Base-by-base conservation (phyloP, 2,888 invertebrate genomes). In the Parnassius glacialis region DNA sequence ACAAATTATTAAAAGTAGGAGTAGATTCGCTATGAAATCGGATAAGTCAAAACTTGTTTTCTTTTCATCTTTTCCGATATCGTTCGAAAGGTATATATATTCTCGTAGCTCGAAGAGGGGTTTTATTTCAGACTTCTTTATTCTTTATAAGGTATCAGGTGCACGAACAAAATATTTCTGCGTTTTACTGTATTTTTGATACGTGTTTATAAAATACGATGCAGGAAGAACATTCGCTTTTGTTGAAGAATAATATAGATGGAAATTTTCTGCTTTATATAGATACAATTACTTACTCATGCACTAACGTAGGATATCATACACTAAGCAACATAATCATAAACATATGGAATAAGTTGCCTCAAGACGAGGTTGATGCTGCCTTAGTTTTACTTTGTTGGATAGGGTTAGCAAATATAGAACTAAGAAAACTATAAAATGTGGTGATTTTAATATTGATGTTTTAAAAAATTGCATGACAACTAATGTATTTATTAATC, bases 171-270 rank as follows among this genome's bases (percentile, higher is more conserved):
- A 60, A 57, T 47, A 16, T n/a, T 52, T 48, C 57, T 57, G 13
- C 52, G 45, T 61, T 61, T 5, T 45, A 50, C 51, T 52, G 53
- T 58, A 61, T 57, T 67, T 71, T 68, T 64, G 57, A 68, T 65
- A 66, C 54, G 55, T 55, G 51, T 55, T 51, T 54, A 61, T 61
- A 43, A 51, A 61, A 51, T 55, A 11, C 34, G 34, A 51, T 12
- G 54, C n/a, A 44, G 11, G 16, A 50, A 25, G 16, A 42, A 51
- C 43, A 43, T 20, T 43, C 11, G 10, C 20, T 34, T 20, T 45
- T 11, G 34, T 9, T n/a, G 16, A 13, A 2, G 48, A 41, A 50
- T 57, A 57, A 41, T 57, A 57, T 57, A 50, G 42, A 57, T 57
- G 3, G 3, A 25, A 25, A 25, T 7, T 25, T 25, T 7, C 25